Base-by-base conservation (phyloP, 2,888 invertebrate genomes). In the Orthonevra nobilis region DNA sequence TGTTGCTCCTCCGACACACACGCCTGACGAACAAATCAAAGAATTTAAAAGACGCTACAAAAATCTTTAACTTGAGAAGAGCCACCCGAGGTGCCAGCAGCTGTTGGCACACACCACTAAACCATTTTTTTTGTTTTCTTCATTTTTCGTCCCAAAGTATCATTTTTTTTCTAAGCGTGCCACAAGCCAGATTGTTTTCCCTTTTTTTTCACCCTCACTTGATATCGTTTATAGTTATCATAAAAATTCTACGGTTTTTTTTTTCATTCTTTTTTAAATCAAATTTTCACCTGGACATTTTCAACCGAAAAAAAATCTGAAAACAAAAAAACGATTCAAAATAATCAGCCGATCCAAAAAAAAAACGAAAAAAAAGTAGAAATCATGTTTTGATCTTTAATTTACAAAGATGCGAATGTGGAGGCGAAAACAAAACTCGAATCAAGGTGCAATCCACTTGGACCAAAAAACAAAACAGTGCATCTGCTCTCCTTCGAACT, bases 381-480 rank as follows among this genome's bases (percentile, higher is more conserved):
- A n/a, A n/a, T n/a, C n/a, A n/a, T n/a, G n/a, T 54, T 72, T 66
- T 63, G 64, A 64, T 72, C 44, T 19, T 2, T 40, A 46, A 58
- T 72, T 38, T 72, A 64, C 50, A 28, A 26, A 52, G 44, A 19
- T 38, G 69, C 54, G 32, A 77, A 64, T 72, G 64, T 46, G 72
- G 42, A 77, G 72, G 60, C 48, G 66, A 64, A 66, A 44, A 60
- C 32, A 38, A 77, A 54, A 60, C 60, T 20, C 70, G 60, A 74
- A 81, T 82, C 82, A 83, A 83, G 83, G 83, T 83, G 83, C 77
- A 83, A 81, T 83, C 26, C 83, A 83, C 81, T 81, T 83, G 81
- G 81, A 81, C 81, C 69, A 56, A 50, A 66, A 73, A 68, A 63
- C 40, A 63, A 72, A 42, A 66, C 26, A 48, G 28, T 74, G 50